Percentiles rank a stretch among this genome's conserved stretches.
These are phyloP conservation scores for Lomographa bimaculata DNA, from an alignment of 2,888 invertebrate genomes.

Conservation along the genomic window DNA sequence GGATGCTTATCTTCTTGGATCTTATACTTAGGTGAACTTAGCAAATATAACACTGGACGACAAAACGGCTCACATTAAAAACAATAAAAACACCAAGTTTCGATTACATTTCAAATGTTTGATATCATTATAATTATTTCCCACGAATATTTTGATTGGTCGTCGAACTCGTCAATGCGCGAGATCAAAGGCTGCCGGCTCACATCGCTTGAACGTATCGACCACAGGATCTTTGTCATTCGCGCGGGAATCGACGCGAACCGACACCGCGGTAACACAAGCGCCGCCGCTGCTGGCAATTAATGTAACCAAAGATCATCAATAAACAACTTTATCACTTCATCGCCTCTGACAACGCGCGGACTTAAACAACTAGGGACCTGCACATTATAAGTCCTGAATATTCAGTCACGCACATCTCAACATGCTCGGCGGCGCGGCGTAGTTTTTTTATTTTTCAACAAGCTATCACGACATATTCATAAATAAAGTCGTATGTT, in stretches of 20 bases:
- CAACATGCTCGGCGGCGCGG: conserved; percentile 46
- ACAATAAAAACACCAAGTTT: too few relatives aligned
- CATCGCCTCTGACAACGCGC: conserved; percentile 70
- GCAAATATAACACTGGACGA: too few relatives aligned
- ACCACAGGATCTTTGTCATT: conserved; percentile 74
- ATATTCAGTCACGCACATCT: conserved; percentile 73
- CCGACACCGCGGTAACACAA: conserved; percentile 54
- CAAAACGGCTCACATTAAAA: too few relatives aligned
- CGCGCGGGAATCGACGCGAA: conserved; percentile 60
- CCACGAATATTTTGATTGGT: conserved; percentile 72
- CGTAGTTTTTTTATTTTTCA: conserved; percentile 44
- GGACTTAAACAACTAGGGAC: conserved; percentile 68
- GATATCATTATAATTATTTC: conserved; percentile 6
- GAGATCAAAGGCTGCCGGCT: conserved; percentile 70
- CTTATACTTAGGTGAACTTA: too few relatives aligned
- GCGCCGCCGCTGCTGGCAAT: conserved; percentile 75
- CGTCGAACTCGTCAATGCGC: conserved; percentile 64
- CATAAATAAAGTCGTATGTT: conserved; percentile 33
- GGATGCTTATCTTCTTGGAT: too few relatives aligned
- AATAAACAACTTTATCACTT: conserved; percentile 82
- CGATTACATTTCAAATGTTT: too few relatives aligned
- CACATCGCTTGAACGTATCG: conserved; percentile 60
- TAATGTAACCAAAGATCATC: conserved; percentile 80
- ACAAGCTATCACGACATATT: conserved; percentile 41
- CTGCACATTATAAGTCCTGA: conserved; percentile 65